Evolutionary conservation across 2,888 invertebrate species (phyloP).

Genomic region (Hypena proboscidalis): DNA sequence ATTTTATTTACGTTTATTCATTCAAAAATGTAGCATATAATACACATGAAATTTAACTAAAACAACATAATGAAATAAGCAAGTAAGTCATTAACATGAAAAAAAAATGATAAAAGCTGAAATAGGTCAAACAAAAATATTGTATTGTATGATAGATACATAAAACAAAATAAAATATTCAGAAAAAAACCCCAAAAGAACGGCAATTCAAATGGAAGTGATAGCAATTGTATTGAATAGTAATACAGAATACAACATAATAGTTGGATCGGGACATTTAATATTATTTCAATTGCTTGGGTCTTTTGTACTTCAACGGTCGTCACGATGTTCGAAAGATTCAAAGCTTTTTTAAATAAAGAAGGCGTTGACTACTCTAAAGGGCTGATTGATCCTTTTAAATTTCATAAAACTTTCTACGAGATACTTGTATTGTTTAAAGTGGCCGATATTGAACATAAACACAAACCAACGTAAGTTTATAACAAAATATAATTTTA

Average conservation of each 20-base stretch:
- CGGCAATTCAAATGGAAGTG: neutral
- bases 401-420: slow-evolving; percentile 60
- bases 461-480: slow-evolving; percentile 30
- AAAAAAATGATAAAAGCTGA: too few species aligned
- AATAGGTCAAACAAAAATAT: too few species aligned
- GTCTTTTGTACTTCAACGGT: neutral
- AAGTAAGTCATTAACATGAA: too few species aligned
- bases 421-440: slow-evolving; percentile 52
- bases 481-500: neutral
- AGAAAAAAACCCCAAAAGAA: too few species aligned
- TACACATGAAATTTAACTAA: too few species aligned
- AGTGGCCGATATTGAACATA: slow-evolving; percentile 50
- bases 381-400: slow-evolving; percentile 56
- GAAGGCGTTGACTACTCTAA: slow-evolving; percentile 47
- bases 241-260: slow-evolving; percentile 8
- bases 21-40: too few species aligned
- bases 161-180: too few species aligned
- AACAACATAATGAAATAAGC: too few species aligned
- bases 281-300: slow-evolving; percentile 10
- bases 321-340: slow-evolving; percentile 40
- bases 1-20: too few species aligned
- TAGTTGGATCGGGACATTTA: slow-evolving; percentile 19
- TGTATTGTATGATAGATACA: too few species aligned
- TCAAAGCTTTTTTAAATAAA: slow-evolving; percentile 57
- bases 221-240: neutral